Evolutionary conservation across 2,888 invertebrate species (phyloP).

Genomic region (Papilio elwesi): DNA sequence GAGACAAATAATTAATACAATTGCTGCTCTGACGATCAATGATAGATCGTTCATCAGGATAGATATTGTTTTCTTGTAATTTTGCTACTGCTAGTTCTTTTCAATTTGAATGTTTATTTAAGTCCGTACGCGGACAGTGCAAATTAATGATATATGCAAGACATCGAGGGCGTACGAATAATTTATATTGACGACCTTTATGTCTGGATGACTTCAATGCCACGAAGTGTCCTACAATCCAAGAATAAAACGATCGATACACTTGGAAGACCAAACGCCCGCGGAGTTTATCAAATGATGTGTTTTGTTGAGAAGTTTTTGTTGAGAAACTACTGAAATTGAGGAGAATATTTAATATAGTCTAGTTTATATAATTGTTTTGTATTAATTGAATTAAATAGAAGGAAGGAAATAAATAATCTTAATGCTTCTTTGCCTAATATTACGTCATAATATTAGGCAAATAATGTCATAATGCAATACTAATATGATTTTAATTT

Average conservation of each 20-base stretch:
- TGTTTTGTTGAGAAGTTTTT: conserved; percentile 14
- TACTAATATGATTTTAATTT: too few relatives aligned
- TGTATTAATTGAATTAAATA: not conserved
- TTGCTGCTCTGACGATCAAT: too few relatives aligned
- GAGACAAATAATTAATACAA: too few relatives aligned
- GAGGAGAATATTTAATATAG: not conserved
- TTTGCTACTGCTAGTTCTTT: not conserved
- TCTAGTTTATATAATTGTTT: not conserved
- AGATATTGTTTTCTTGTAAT: not conserved
- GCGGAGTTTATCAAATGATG: conserved; percentile 29
- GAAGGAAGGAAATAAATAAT: not conserved
- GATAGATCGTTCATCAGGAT: too few relatives aligned
- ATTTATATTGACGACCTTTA: conserved; percentile 19
- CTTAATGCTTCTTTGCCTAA: too few relatives aligned
- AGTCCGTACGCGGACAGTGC: not conserved
- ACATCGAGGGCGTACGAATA: conserved; percentile 9
- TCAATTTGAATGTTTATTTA: not conserved
- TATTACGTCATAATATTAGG: too few relatives aligned
- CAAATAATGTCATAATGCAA: too few relatives aligned
- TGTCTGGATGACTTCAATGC: conserved; percentile 44
- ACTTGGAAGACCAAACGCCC: conserved; percentile 32
- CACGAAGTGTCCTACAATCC: conserved; percentile 46
- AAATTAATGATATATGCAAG: not conserved
- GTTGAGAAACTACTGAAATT: not conserved
- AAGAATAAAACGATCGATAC: conserved; percentile 53